Evolutionary conservation across 2,113 vertebrate genomes (phyloP).

Genomic region (Colinus virginianus): DNA sequence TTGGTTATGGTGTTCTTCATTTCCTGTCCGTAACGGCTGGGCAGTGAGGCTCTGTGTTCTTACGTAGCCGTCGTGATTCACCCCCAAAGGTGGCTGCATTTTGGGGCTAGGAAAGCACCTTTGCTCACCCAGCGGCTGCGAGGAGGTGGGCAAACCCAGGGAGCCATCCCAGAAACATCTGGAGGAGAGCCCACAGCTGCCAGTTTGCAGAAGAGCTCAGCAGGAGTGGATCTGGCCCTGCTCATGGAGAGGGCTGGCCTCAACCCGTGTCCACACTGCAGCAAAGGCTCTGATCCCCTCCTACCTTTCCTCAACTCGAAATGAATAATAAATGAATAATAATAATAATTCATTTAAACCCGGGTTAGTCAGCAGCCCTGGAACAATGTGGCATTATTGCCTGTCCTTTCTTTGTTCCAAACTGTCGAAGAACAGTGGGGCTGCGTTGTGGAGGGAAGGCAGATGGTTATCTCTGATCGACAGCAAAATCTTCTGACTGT

Average conservation of each 20-base stretch:
- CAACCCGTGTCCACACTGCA: accelerated
- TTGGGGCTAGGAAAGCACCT: neutral
- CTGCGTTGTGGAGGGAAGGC: slow-evolving; percentile 27
- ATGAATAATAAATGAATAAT: slow-evolving; percentile 17
- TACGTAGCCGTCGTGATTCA: neutral
- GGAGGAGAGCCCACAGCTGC: neutral
- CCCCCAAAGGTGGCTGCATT: neutral
- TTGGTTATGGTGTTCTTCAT: slow-evolving; percentile 66
- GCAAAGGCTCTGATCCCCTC: neutral
- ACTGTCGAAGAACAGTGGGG: neutral
- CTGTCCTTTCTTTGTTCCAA: slow-evolving; percentile 40
- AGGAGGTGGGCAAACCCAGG: neutral
- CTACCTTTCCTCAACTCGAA: neutral
- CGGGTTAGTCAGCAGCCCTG: neutral
- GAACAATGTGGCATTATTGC: slow-evolving; percentile 53
- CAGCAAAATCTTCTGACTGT: neutral
- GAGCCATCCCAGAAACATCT: neutral
- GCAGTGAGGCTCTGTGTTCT: neutral
- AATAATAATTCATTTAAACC: neutral
- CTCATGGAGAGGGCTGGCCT: neutral
- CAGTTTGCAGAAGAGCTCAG: neutral
- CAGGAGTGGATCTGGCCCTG: neutral
- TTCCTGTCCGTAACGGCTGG: slow-evolving; percentile 62
- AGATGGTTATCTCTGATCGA: slow-evolving; percentile 48
- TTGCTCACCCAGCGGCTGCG: neutral